These are phyloP conservation scores for Apistogramma diplotaenia DNA, from an alignment of 2,113 vertebrate genomes.

Conservation along the genomic window DNA sequence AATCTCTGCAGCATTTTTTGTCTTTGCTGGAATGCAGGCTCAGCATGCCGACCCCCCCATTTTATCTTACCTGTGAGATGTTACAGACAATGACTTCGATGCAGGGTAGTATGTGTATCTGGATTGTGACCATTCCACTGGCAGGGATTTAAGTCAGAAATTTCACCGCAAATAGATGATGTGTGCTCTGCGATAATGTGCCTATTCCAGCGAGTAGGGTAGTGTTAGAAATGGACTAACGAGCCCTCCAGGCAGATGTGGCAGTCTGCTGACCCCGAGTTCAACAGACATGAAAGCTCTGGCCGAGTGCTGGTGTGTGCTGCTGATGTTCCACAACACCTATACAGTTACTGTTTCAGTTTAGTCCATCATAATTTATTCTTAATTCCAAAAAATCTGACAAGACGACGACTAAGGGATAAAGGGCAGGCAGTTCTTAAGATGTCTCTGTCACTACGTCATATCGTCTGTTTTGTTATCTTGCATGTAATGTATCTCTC, in stretches of 20 bases:
- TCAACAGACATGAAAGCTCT: slow-evolving; percentile 32
- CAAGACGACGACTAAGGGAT: not conserved
- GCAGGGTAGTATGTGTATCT: slow-evolving; percentile 1
- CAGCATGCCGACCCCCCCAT: not conserved
- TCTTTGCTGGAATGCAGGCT: slow-evolving; percentile 1
- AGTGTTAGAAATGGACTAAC: not conserved
- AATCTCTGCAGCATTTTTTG: not conserved
- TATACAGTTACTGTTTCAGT: not conserved
- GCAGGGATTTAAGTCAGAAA: slow-evolving; percentile 2
- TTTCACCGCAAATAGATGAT: not conserved
- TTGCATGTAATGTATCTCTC: slow-evolving; percentile 31
- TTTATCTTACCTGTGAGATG: slow-evolving; percentile 7
- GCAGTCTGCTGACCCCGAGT: slow-evolving; percentile 14
- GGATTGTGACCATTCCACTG: not conserved
- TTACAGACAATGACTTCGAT: not conserved
- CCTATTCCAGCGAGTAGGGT: not conserved
- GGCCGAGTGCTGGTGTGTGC: not conserved
- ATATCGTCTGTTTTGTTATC: slow-evolving; percentile 10
- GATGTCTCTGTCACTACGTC: slow-evolving; percentile 5
- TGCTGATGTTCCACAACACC: not conserved
- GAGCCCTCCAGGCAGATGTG: not conserved
- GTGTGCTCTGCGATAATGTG: not conserved
- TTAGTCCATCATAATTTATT: not conserved
- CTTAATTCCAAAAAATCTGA: not conserved
- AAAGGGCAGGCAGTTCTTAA: not conserved